Conservation (phyloP, 2,888 invertebrate genomes). For the Capitulum mitella region DNA sequence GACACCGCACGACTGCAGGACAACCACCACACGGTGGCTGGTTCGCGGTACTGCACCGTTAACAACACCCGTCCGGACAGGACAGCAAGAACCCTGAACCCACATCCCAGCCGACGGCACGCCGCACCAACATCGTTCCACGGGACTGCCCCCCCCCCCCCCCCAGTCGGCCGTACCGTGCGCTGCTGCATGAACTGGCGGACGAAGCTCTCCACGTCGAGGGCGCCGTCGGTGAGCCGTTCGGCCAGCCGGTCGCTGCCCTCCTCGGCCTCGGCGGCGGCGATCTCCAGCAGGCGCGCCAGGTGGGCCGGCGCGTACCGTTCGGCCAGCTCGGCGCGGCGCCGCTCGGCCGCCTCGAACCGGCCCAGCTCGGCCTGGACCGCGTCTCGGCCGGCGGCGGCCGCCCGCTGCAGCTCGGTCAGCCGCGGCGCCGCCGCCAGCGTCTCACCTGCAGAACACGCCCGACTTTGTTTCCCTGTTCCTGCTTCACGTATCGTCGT, state of each 20-base stretch:
- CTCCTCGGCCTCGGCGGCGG: conserved; percentile 3
- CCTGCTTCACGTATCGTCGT: too few relatives aligned
- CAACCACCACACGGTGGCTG: too few relatives aligned
- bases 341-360: conserved; percentile 9
- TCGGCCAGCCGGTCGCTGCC: conserved; percentile 2
- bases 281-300: conserved; percentile 13
- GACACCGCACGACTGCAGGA: too few relatives aligned
- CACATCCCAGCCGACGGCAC: too few relatives aligned
- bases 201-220: neutral
- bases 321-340: neutral
- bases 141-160: neutral
- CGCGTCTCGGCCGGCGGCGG: neutral
- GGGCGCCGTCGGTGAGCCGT: neutral
- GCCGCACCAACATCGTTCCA: neutral
- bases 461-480: too few relatives aligned
- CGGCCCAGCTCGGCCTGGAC: neutral
- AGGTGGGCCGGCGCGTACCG: conserved; percentile 13
- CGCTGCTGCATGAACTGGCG: neutral
- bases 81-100: too few relatives aligned
- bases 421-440: neutral
- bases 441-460: neutral
- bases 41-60: too few relatives aligned
- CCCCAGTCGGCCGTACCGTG: neutral
- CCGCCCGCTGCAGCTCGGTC: neutral
- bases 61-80: too few relatives aligned